phyloP scores from a whole-genome alignment of 2,797 vertebrate species.

The Micrastur ruficollis region DNA sequence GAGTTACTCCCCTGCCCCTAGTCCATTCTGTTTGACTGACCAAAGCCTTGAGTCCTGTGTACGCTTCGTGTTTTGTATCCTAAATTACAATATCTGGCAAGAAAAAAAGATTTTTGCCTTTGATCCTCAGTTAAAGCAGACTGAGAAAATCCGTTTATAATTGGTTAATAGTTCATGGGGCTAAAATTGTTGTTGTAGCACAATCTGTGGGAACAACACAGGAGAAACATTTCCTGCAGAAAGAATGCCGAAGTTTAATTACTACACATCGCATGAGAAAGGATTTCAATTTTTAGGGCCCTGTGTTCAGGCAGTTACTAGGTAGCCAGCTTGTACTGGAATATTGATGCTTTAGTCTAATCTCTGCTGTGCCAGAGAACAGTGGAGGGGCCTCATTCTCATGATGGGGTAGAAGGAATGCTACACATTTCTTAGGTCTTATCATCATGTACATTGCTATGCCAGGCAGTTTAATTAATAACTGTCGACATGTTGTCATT shows the following conservation, averaged over 20 bases:
- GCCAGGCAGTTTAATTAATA: conserved; percentile 75
- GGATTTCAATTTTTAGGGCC: conserved; percentile 67
- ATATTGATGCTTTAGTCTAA: conserved; percentile 29
- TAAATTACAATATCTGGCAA: conserved; percentile 12
- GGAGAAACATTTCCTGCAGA: conserved; percentile 60
- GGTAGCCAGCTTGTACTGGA: conserved; percentile 53
- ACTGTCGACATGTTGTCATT: conserved; percentile 70
- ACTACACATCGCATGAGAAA: conserved; percentile 71
- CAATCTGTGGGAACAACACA: conserved; percentile 75
- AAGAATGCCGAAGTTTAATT: conserved; percentile 89
- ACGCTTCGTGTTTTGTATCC: neutral
- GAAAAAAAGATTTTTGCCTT: conserved; percentile 2
- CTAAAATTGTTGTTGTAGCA: conserved; percentile 52
- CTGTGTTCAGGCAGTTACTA: conserved; percentile 72
- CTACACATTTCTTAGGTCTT: conserved; percentile 58
- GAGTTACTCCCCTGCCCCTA: neutral
- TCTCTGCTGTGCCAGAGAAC: conserved; percentile 74
- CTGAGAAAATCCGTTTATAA: conserved; percentile 77
- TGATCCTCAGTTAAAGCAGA: conserved; percentile 69
- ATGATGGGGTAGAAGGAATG: conserved; percentile 67
- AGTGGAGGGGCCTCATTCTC: conserved; percentile 77
- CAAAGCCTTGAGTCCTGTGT: neutral
- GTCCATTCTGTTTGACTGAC: neutral
- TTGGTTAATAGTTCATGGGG: conserved; percentile 44
- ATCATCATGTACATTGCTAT: neutral